Evolutionary conservation across 1,140 invertebrate genomes (phyloP).

Genomic region (Sycobia sp.): DNA sequence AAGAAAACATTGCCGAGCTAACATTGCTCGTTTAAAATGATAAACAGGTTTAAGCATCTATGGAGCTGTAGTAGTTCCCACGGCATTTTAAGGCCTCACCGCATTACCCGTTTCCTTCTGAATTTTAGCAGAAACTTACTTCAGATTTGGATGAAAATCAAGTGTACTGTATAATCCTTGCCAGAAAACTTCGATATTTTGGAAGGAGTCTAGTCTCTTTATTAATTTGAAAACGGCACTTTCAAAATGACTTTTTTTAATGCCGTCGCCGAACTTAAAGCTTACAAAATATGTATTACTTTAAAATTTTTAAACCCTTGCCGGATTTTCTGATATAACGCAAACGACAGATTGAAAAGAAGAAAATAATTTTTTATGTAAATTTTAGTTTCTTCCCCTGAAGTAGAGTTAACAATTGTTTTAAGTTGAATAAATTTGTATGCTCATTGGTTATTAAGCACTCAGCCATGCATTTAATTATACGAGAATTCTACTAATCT

Average conservation of each 20-base stretch:
- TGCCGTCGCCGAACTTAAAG: background rate
- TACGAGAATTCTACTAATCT: background rate
- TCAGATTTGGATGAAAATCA: constrained; percentile 15
- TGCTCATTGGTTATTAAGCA: background rate
- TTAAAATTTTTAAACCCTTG: background rate
- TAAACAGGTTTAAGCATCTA: background rate
- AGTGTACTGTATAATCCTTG: background rate
- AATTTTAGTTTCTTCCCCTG: no score
- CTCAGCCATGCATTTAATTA: background rate
- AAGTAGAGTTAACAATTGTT: background rate
- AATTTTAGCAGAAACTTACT: background rate
- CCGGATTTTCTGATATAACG: no score
- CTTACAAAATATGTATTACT: background rate
- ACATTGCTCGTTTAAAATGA: background rate
- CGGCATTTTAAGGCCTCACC: background rate
- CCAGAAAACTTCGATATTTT: background rate
- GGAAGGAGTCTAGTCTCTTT: background rate
- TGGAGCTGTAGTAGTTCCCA: background rate
- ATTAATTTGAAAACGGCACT: constrained; percentile 5
- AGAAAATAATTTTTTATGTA: background rate
- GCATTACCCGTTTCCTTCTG: background rate
- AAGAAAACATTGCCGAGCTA: constrained; percentile 2
- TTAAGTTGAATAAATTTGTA: background rate
- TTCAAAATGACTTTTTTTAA: background rate
- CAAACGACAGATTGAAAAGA: no score